Percentiles rank a stretch among this genome's conserved stretches.
These are phyloP conservation scores for Crotalus adamanteus DNA, from an alignment of 2,797 vertebrate species.

Conservation along the genomic window DNA sequence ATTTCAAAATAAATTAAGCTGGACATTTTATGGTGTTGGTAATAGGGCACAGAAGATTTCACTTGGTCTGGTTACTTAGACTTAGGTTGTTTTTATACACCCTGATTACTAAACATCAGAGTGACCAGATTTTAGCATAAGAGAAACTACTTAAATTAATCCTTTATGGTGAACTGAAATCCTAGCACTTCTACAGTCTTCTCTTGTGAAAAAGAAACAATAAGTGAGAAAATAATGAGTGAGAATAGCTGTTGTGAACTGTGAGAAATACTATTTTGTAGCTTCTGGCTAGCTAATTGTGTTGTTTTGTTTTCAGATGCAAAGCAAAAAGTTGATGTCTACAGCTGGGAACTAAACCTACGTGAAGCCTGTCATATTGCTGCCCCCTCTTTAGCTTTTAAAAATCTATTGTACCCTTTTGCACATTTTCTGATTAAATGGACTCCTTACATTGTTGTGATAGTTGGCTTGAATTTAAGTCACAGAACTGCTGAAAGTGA, in stretches of 20 bases:
- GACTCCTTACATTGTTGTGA: neutral
- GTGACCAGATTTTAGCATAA: neutral
- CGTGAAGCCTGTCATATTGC: neutral
- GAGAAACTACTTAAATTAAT: neutral
- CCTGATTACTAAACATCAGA: too few relatives aligned
- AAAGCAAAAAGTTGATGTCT: slow-evolving; percentile 32
- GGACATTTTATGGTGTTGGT: neutral
- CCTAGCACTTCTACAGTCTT: neutral
- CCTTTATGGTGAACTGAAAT: neutral
- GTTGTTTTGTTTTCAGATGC: slow-evolving; percentile 55
- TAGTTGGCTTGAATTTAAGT: neutral
- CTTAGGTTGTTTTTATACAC: too few relatives aligned
- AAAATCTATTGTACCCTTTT: neutral
- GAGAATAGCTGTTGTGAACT: neutral
- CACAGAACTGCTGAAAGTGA: neutral
- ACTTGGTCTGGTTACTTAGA: too few relatives aligned
- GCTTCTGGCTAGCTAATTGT: neutral
- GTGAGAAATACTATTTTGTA: neutral
- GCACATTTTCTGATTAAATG: neutral
- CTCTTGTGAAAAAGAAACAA: neutral
- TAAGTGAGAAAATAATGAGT: neutral
- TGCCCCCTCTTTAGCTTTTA: neutral
- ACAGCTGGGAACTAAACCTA: slow-evolving; percentile 2
- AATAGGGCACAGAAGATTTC: neutral
- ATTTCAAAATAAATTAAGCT: neutral